These are phyloP conservation scores for Archips crataeganus DNA, from an alignment of 2,888 invertebrate genomes.

Conservation along the genomic window DNA sequence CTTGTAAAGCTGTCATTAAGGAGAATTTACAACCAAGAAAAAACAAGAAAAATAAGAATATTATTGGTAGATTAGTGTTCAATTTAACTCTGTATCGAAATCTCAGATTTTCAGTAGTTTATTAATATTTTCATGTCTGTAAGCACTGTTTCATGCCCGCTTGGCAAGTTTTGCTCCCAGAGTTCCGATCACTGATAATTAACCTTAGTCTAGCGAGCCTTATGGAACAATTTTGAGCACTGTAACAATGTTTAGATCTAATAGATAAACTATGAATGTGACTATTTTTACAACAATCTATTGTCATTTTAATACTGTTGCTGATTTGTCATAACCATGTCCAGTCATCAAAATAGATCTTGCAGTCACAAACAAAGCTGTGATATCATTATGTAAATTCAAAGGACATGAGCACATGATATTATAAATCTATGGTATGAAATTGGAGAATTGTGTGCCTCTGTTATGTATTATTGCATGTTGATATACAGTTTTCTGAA, in stretches of 20 bases:
- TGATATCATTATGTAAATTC: neutral
- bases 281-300: slow-evolving; percentile 12
- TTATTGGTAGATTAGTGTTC: too few species aligned
- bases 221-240: neutral
- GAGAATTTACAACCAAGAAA: too few species aligned
- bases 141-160: too few species aligned
- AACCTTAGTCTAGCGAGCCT: neutral
- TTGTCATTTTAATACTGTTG: neutral
- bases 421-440: neutral
- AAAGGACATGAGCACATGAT: neutral
- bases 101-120: too few species aligned
- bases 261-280: neutral
- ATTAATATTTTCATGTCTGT: too few species aligned
- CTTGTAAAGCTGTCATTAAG: too few species aligned
- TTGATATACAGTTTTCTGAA: slow-evolving; percentile 2
- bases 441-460: neutral
- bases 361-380: slow-evolving; percentile 1
- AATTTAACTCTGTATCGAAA: too few species aligned
- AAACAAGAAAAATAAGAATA: too few species aligned
- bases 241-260: neutral
- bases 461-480: slow-evolving; percentile 5
- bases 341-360: slow-evolving; percentile 3
- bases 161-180: too few species aligned
- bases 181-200: too few species aligned
- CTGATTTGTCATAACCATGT: neutral